Evolutionary conservation across 2,888 invertebrate species (phyloP).

Genomic region (Petrophora chlorosata): DNA sequence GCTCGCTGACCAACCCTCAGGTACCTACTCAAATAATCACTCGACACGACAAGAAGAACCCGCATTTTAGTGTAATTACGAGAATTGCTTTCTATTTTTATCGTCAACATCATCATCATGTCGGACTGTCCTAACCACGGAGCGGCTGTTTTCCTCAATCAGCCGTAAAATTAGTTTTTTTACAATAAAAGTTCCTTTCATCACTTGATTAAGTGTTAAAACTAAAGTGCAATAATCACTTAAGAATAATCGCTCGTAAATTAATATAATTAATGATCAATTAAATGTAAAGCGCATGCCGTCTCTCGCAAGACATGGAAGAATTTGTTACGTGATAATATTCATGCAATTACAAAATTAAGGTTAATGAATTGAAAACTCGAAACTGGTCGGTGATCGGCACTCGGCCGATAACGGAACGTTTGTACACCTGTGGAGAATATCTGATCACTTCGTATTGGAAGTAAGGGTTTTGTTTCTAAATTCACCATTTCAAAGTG

Average conservation of each 20-base stretch:
- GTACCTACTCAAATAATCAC: too few species aligned
- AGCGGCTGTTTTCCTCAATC: not conserved
- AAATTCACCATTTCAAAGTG: not conserved
- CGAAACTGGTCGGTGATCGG: constrained; percentile 12
- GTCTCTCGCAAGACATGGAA: constrained; percentile 17
- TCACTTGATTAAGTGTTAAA: constrained; percentile 7
- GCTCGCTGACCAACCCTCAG: too few species aligned
- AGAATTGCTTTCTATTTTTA: too few species aligned
- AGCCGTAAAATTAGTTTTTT: not conserved
- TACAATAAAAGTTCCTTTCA: not conserved
- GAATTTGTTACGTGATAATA: constrained; percentile 20
- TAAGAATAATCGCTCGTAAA: constrained; percentile 5
- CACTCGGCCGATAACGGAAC: constrained; percentile 16
- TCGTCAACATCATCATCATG: not conserved
- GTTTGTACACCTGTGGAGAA: constrained; percentile 1
- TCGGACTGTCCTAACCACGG: not conserved
- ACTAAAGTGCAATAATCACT: constrained; percentile 4
- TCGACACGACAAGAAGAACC: too few species aligned
- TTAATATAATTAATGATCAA: constrained; percentile 15
- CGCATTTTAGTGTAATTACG: too few species aligned
- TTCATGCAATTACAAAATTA: constrained; percentile 20
- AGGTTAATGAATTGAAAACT: constrained; percentile 20
- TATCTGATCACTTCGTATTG: not conserved
- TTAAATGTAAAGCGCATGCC: constrained; percentile 17
- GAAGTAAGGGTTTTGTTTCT: not conserved